phyloP scores from a whole-genome alignment of 2,888 invertebrate species.

The Muschampia plurimacula region DNA sequence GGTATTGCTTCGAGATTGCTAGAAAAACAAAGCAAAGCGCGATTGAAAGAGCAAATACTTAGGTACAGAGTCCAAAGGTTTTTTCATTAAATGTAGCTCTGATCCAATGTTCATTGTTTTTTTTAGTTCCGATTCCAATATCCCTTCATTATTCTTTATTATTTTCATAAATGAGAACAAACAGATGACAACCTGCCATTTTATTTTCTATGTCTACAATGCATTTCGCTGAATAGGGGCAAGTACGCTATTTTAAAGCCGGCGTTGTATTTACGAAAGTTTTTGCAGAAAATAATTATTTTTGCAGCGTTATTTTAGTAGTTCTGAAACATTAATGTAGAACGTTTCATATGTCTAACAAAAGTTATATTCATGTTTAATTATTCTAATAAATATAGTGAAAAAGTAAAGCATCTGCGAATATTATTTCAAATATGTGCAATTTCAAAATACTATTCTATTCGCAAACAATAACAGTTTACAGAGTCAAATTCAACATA shows the following conservation, averaged over 20 bases:
- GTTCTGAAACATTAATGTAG: background rate
- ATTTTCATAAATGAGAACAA: constrained; percentile 33
- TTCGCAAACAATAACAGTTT: no score
- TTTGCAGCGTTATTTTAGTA: background rate
- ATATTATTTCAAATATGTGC: no score
- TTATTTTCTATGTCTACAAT: constrained; percentile 20
- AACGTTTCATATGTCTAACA: background rate
- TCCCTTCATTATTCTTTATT: constrained; percentile 24
- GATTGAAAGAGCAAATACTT: constrained; percentile 28
- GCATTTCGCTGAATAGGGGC: constrained; percentile 3
- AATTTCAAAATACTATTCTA: no score
- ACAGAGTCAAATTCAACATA: no score
- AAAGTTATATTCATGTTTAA: background rate
- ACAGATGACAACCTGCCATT: constrained; percentile 16
- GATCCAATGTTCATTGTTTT: constrained; percentile 32
- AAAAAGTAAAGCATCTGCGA: background rate
- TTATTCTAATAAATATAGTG: background rate
- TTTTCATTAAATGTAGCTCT: constrained; percentile 34
- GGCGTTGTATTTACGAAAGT: background rate
- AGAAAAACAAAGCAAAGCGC: constrained; percentile 30
- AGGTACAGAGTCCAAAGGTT: constrained; percentile 29
- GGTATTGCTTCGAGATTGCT: constrained; percentile 29
- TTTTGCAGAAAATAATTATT: background rate
- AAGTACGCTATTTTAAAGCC: background rate
- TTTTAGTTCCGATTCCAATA: constrained; percentile 27